Evolutionary conservation across 2,888 invertebrate species (phyloP).

Genomic region (Phengaris alcon): DNA sequence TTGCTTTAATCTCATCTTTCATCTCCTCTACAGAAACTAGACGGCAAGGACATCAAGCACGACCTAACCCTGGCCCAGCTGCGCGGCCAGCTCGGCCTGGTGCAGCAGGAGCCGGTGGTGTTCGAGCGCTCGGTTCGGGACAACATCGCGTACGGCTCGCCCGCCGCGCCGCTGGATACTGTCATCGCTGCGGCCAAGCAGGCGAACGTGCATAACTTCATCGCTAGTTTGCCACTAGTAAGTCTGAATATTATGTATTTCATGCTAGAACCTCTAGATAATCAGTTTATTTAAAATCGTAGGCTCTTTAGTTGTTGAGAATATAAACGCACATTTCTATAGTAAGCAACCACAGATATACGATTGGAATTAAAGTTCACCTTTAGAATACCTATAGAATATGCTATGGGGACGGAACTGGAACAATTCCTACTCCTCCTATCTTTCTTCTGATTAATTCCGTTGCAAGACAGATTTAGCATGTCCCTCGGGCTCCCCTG

Average conservation of each 20-base stretch:
- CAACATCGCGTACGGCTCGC: conserved; percentile 89
- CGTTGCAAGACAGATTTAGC: no score
- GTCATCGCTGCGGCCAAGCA: conserved; percentile 84
- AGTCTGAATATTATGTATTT: conserved; percentile 41
- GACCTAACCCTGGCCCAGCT: conserved; percentile 82
- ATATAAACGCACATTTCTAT: no score
- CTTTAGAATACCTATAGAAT: no score
- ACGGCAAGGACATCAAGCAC: conserved; percentile 77
- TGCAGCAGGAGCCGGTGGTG: conserved; percentile 91
- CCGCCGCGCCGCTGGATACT: conserved; percentile 79
- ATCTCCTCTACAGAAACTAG: conserved; percentile 56
- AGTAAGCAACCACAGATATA: no score
- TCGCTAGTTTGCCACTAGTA: conserved; percentile 83
- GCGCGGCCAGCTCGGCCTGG: conserved; percentile 86
- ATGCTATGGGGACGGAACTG: no score
- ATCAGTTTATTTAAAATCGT: not conserved
- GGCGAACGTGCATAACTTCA: conserved; percentile 89
- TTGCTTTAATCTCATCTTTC: not conserved
- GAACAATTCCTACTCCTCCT: no score
- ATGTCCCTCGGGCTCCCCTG: no score
- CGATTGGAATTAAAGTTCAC: no score
- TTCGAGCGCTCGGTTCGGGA: conserved; percentile 89
- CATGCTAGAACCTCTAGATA: not conserved
- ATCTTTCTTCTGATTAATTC: no score
- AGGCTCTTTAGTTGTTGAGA: not conserved